A percentile compares a stretch with the other conserved stretches of the same genome.
Evolutionary conservation across 2,797 vertebrate genomes (phyloP).

Genomic region (Tachyglossus aculeatus): DNA sequence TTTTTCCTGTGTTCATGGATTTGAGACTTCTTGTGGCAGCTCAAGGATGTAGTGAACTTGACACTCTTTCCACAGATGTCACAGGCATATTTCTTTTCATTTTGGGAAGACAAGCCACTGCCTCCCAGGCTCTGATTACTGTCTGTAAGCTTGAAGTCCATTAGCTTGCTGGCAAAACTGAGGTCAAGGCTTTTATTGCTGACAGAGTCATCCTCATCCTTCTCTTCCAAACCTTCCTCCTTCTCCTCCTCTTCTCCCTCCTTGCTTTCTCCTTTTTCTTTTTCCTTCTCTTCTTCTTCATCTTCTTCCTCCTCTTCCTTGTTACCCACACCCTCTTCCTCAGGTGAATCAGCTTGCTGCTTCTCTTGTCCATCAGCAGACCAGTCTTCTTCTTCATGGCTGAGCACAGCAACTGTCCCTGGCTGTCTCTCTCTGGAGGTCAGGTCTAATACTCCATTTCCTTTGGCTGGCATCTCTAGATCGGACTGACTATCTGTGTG

Average conservation of each 20-base stretch:
- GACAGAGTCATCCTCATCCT: conserved; percentile 78
- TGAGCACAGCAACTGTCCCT: background rate
- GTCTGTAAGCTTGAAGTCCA: conserved; percentile 88
- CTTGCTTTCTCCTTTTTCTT: conserved; percentile 13
- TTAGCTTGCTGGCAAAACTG: conserved; percentile 92
- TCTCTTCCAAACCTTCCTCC: conserved; percentile 39
- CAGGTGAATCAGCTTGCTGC: no score
- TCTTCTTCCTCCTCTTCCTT: background rate
- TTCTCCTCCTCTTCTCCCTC: conserved; percentile 40
- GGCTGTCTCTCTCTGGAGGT: conserved; percentile 70
- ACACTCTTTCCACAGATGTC: conserved; percentile 89
- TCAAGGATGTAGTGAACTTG: conserved; percentile 89
- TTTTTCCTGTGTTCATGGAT: conserved; percentile 70
- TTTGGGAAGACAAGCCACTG: conserved; percentile 44
- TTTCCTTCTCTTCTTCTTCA: no score
- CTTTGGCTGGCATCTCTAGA: conserved; percentile 68
- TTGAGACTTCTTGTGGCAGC: conserved; percentile 90
- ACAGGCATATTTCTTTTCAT: conserved; percentile 81
- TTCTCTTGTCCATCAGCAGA: no score
- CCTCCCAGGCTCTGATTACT: conserved; percentile 58
- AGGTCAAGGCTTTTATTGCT: conserved; percentile 96
- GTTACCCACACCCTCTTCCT: no score
- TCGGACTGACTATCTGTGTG: conserved; percentile 89
- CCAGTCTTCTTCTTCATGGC: no score
- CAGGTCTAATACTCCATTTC: conserved; percentile 79